Conservation (phyloP, 2,888 invertebrate species). For the Sericinus montela region DNA sequence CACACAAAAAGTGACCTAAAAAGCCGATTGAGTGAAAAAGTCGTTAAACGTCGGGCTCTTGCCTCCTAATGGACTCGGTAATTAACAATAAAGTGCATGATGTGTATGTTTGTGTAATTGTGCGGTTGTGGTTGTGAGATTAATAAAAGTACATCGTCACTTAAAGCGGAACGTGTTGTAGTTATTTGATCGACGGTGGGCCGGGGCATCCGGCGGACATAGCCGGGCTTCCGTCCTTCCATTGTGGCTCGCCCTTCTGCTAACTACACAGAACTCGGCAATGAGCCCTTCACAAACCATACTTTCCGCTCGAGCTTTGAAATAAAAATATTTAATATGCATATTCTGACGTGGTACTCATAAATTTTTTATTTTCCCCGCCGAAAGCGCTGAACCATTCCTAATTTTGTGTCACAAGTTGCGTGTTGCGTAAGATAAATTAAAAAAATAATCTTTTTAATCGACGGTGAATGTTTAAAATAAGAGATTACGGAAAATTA, state of each 20-base stretch:
- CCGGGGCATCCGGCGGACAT: constrained; percentile 67
- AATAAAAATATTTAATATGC: constrained; percentile 10
- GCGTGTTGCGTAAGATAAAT: too few species aligned
- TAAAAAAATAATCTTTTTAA: too few species aligned
- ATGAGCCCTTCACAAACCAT: constrained; percentile 14
- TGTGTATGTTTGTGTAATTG: not conserved
- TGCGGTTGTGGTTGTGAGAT: constrained; percentile 3
- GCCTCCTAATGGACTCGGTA: constrained; percentile 6
- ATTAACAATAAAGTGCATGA: constrained; percentile 14
- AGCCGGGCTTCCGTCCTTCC: constrained; percentile 51
- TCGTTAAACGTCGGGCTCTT: constrained; percentile 9
- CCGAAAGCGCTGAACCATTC: too few species aligned
- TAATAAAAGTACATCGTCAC: constrained; percentile 15
- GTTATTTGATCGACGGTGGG: constrained; percentile 41
- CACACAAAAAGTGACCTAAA: not conserved
- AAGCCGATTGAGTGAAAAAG: constrained; percentile 7
- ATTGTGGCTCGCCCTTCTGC: constrained; percentile 56
- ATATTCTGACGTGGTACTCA: too few species aligned
- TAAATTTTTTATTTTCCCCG: too few species aligned
- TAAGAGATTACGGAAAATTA: too few species aligned
- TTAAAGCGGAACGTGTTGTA: constrained; percentile 12
- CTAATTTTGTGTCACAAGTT: too few species aligned
- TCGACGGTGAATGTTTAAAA: too few species aligned
- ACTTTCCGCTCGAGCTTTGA: constrained; percentile 11
- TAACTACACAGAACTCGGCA: constrained; percentile 24